Conservation (phyloP, 64 coral and sea anemone genomes). For the Pachyseris speciosa region DNA sequence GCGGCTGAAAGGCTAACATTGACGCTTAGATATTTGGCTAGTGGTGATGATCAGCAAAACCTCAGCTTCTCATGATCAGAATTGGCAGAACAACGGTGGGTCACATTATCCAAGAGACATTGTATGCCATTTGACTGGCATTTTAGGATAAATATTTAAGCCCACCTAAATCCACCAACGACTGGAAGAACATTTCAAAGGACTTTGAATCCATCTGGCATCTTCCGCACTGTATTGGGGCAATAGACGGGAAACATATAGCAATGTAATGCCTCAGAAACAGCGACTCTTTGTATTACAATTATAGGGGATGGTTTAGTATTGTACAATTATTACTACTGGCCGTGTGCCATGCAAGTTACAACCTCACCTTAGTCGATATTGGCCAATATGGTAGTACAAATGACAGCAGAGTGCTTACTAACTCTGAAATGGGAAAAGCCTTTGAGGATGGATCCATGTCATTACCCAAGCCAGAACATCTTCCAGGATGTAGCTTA, state of each 20-base stretch:
- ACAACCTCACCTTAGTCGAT: not conserved
- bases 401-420: conserved; percentile 36
- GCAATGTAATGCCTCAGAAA: conserved; percentile 25
- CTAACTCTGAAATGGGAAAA: conserved; percentile 52
- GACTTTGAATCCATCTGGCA: conserved; percentile 31
- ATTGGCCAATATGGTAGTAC: conserved; percentile 22
- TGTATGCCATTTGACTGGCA: conserved; percentile 30
- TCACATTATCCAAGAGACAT: conserved; percentile 45
- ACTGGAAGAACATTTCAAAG: conserved; percentile 38
- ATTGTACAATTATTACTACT: conserved; percentile 8
- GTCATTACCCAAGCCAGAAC: conserved; percentile 18
- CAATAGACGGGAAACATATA: conserved; percentile 44
- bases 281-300: conserved; percentile 32
- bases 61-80: conserved; percentile 30
- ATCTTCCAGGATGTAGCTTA: not conserved
- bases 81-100: conserved; percentile 9
- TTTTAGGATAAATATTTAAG: conserved; percentile 31
- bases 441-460: conserved; percentile 28
- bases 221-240: conserved; percentile 30
- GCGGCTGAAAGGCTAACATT: conserved; percentile 27
- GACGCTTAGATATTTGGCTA: not conserved
- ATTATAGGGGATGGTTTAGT: conserved; percentile 30
- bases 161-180: not conserved
- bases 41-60: not conserved
- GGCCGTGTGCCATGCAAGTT: conserved; percentile 12